Percentiles rank a stretch among this genome's conserved stretches.
Evolutionary conservation across 2,888 invertebrate species (phyloP).

Genomic region (Dasypogon diadema): DNA sequence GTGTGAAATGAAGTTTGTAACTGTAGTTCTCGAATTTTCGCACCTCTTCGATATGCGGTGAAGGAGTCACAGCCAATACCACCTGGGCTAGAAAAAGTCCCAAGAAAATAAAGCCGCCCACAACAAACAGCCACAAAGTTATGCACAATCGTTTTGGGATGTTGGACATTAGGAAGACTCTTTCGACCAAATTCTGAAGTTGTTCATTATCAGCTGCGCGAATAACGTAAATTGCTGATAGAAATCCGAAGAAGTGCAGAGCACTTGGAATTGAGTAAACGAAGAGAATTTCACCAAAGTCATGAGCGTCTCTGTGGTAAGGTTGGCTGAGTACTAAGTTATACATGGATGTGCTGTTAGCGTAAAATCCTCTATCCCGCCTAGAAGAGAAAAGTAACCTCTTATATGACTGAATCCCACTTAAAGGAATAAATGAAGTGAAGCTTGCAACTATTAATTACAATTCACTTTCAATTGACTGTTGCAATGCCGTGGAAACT

Average conservation of each 20-base stretch:
- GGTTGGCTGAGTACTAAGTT: background rate
- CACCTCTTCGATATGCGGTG: conserved; percentile 45
- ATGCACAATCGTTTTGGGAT: conserved; percentile 78
- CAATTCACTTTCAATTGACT: too few relatives aligned
- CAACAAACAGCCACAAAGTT: conserved; percentile 80
- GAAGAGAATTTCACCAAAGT: conserved; percentile 79
- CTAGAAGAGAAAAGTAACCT: conserved; percentile 56
- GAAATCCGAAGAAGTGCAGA: conserved; percentile 79
- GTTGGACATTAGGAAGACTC: conserved; percentile 80
- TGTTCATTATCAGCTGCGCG: conserved; percentile 85
- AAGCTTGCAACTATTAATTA: too few relatives aligned
- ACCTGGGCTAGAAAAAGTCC: conserved; percentile 76
- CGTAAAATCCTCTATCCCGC: conserved; percentile 64
- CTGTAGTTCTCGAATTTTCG: conserved; percentile 44
- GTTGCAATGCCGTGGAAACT: too few relatives aligned
- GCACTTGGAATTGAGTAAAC: conserved; percentile 80
- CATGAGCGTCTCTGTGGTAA: conserved; percentile 30
- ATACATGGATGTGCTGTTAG: conserved; percentile 16
- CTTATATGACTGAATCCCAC: background rate
- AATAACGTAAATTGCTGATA: conserved; percentile 80
- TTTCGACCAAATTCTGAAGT: conserved; percentile 84
- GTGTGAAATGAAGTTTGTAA: conserved; percentile 25
- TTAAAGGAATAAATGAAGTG: background rate
- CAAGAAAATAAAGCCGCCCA: conserved; percentile 78
- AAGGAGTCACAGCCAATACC: conserved; percentile 64